Evolutionary conservation across 2,888 invertebrate species (phyloP), one percentile per base, ranked within the genome.

Genomic region (Eueremaeus valkanovi): DNA sequence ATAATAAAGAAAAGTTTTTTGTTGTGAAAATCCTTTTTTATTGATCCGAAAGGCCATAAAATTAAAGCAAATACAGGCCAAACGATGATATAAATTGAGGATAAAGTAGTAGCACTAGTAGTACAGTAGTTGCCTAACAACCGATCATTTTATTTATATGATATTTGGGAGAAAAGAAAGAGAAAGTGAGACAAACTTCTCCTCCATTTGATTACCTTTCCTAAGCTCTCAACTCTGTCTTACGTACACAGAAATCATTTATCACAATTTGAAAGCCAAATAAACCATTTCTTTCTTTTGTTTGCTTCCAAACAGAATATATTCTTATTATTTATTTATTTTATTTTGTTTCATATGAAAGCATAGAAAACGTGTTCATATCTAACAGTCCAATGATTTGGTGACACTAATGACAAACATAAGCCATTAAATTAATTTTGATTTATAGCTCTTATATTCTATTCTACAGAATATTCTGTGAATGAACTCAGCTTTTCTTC

Each of bases 251-350:
- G 5, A 63, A 63, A 36, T 29, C 63, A 63, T 63, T 63, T 63
- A 63, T 63, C 63, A 63, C 63, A 31, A 63, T 63, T 63, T 33
- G 33, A 63, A 63, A 33, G 33, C 16, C 33, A 63, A 63, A 33
- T 21, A 55, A 55, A 27, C 8, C 11, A 27, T 6, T 31, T 27
- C 31, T 21, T n/a, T 27, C 55, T 27, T 61, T 33, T 61, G 51
- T 51, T 36, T 51, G n/a, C 5, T 13, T 24, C 11, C 24, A 16
- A 24, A 55, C 27, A n/a, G n/a, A n/a, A n/a, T n/a, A n/a, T n/a
- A n/a, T n/a, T n/a, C n/a, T n/a, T n/a, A n/a, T n/a, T n/a, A n/a
- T n/a, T n/a, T n/a, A n/a, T n/a, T n/a, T n/a, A n/a, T n/a, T n/a
- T n/a, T n/a, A n/a, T n/a, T n/a, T n/a, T n/a, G n/a, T n/a, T n/a